Conservation (phyloP, 1,140 invertebrate species). For the Hestina assimilis region DNA sequence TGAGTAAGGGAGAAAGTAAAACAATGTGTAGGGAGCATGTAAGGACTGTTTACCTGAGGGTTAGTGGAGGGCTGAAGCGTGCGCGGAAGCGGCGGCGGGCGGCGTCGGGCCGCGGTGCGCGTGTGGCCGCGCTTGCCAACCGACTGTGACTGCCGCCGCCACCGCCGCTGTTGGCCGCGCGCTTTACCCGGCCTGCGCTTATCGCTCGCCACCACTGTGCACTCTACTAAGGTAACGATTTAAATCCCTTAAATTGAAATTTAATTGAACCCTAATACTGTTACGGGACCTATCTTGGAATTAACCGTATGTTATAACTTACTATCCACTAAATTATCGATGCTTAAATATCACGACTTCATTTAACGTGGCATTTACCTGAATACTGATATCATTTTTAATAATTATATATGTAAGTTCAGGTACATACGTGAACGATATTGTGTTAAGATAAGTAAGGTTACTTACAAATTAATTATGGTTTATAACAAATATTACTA, state of each 20-base stretch:
- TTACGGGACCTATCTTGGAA: not conserved
- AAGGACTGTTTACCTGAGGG: slow-evolving; percentile 55
- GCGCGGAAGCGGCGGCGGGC: slow-evolving; percentile 45
- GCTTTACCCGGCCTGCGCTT: slow-evolving; percentile 53
- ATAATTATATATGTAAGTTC: not conserved
- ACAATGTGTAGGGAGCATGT: slow-evolving; percentile 6
- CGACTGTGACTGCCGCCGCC: slow-evolving; percentile 59
- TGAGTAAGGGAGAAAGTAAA: slow-evolving; percentile 7
- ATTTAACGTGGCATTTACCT: not conserved
- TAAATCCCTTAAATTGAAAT: slow-evolving; percentile 43
- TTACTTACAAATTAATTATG: too few species aligned
- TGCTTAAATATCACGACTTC: not conserved
- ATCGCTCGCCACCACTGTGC: slow-evolving; percentile 58
- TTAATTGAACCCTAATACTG: slow-evolving; percentile 21
- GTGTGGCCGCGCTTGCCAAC: slow-evolving; percentile 64
- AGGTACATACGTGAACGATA: not conserved
- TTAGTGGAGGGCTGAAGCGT: slow-evolving; percentile 39
- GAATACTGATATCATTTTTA: slow-evolving; percentile 1
- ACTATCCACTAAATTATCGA: not conserved
- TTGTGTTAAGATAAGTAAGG: not conserved
- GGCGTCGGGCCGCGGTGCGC: slow-evolving; percentile 53
- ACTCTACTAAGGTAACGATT: slow-evolving; percentile 60
- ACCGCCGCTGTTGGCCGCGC: slow-evolving; percentile 37
- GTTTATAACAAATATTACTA: too few species aligned
- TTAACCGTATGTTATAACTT: not conserved